Evolutionary conservation across 2,888 invertebrate species (phyloP).

Genomic region (Andrena haemorrhoa): DNA sequence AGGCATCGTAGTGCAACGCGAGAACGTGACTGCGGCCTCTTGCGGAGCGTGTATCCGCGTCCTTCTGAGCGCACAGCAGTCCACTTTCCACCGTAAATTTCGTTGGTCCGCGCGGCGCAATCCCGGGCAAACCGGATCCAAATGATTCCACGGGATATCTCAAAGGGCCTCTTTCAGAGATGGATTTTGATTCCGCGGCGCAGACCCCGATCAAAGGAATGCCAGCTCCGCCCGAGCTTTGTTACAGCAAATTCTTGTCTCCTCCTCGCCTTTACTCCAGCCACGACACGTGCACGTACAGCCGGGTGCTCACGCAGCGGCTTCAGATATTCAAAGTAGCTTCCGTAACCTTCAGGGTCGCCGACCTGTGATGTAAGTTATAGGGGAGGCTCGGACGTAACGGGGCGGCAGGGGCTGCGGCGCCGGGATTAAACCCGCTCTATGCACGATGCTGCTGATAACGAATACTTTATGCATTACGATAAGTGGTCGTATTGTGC

Average conservation of each 20-base stretch:
- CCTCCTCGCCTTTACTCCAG: not conserved
- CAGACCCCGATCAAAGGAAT: conserved; percentile 30
- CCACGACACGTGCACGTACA: not conserved
- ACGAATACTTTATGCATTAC: conserved; percentile 49
- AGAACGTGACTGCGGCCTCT: not conserved
- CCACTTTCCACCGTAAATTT: conserved; percentile 13
- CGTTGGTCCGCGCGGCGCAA: not conserved
- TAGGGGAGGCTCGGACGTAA: conserved; percentile 36
- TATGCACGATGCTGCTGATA: conserved; percentile 42
- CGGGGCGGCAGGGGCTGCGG: conserved; percentile 20
- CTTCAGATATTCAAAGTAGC: conserved; percentile 41
- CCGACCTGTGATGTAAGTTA: conserved; percentile 55
- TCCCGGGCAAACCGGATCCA: conserved; percentile 17
- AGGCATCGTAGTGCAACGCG: conserved; percentile 2
- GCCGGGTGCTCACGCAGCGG: not conserved
- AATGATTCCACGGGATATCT: not conserved
- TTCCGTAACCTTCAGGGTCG: conserved; percentile 43
- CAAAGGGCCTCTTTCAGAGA: conserved; percentile 3
- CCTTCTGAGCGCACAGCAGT: conserved; percentile 28
- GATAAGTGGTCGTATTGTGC: conserved; percentile 40
- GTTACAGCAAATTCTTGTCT: conserved; percentile 2
- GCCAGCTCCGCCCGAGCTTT: conserved; percentile 17
- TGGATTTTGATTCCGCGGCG: conserved; percentile 20
- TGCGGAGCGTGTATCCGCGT: conserved; percentile 5
- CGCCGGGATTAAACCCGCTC: conserved; percentile 42